phyloP scores from a whole-genome alignment of 2,113 vertebrate genomes.

The Elachura formosa region DNA sequence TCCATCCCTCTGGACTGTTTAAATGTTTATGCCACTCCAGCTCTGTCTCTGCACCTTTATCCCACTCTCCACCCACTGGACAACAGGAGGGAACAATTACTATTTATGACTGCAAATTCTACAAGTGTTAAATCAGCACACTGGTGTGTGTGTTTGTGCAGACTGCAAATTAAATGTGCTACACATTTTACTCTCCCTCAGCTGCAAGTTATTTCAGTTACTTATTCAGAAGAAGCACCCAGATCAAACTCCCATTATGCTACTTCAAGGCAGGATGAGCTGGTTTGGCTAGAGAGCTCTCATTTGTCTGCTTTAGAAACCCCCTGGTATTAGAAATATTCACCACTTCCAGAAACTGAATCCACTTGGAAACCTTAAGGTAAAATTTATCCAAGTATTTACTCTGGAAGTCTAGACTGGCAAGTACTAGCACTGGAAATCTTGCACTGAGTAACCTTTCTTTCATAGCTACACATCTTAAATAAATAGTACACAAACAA shows the following conservation, averaged over 20 bases:
- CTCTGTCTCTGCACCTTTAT: not conserved
- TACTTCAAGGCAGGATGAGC: not conserved
- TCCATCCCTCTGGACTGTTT: conserved; percentile 26
- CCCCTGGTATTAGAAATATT: not conserved
- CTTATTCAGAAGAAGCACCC: not conserved
- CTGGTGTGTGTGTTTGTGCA: not conserved
- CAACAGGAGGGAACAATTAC: not conserved
- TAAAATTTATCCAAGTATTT: not conserved
- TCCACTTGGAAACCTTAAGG: not conserved
- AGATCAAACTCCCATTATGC: not conserved
- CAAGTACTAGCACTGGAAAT: not conserved
- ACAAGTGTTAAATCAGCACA: not conserved
- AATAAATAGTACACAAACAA: not conserved
- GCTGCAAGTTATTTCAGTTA: not conserved
- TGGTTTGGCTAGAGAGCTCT: not conserved
- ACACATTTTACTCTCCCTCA: not conserved
- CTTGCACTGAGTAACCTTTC: not conserved
- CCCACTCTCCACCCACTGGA: not conserved
- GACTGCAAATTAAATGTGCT: not conserved
- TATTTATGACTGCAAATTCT: not conserved
- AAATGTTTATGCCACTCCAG: conserved; percentile 63
- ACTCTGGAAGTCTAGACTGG: not conserved
- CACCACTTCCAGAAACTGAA: not conserved
- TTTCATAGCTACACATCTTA: not conserved
- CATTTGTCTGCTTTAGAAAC: not conserved